A percentile compares a stretch with the other conserved stretches of the same genome.
Conservation (phyloP, 1,140 invertebrate genomes). For the Drosophila quadrilineata region DNA sequence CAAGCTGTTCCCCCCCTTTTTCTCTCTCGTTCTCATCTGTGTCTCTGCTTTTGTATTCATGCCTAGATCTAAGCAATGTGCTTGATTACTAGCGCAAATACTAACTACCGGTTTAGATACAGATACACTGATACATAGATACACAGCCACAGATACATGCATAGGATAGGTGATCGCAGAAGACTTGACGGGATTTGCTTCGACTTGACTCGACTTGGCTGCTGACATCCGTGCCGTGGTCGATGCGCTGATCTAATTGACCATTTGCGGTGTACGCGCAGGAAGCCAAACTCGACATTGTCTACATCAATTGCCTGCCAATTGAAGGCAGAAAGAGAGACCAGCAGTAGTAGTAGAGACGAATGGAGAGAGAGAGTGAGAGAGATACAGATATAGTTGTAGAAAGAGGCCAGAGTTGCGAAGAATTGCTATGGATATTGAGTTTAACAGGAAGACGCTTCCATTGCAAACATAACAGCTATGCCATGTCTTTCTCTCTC, state of each 20-base stretch:
- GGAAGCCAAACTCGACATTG: conserved; percentile 57
- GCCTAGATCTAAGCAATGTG: conserved; percentile 71
- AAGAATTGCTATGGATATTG: no score
- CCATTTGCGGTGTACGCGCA: conserved; percentile 48
- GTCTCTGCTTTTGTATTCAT: no score
- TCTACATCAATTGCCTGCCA: conserved; percentile 50
- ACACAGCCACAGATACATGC: no score
- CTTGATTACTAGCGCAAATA: conserved; percentile 79
- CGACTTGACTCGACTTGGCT: conserved; percentile 3
- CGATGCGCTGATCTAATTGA: conserved; percentile 67
- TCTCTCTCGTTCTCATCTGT: no score
- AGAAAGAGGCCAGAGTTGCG: no score
- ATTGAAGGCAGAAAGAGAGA: no score
- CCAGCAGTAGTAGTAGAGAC: no score
- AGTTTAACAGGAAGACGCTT: conserved; percentile 13
- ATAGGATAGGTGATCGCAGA: no score
- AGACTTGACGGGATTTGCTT: no score
- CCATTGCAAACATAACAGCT: conserved; percentile 31
- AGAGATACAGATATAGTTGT: no score
- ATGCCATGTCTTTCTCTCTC: neutral
- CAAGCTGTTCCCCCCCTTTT: no score
- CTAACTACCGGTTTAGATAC: conserved; percentile 77
- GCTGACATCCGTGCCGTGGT: conserved; percentile 40
- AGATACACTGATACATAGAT: conserved; percentile 43
- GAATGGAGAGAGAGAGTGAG: no score